phyloP scores from a whole-genome alignment of 2,888 invertebrate species.

The Andrena trimmerana region DNA sequence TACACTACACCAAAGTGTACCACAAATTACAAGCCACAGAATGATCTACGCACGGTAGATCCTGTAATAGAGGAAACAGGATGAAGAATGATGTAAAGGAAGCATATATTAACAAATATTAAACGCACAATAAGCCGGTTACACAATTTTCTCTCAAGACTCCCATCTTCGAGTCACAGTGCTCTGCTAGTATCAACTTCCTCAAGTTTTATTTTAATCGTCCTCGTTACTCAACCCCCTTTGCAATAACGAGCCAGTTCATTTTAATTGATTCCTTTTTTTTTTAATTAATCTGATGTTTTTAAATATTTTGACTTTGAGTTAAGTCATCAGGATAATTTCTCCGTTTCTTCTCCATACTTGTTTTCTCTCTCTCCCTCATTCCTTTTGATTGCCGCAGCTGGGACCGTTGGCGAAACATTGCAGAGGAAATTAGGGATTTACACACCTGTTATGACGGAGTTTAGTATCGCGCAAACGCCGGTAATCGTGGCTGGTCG shows the following conservation, averaged over 20 bases:
- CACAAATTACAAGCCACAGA: too few relatives aligned
- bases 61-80: too few relatives aligned
- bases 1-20: too few relatives aligned
- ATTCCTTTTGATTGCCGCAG: neutral
- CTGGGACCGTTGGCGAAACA: constrained; percentile 1
- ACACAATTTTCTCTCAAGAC: neutral
- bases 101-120: too few relatives aligned
- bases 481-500: constrained; percentile 28
- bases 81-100: too few relatives aligned
- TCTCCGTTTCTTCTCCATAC: neutral
- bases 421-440: constrained; percentile 8
- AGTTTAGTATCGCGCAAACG: constrained; percentile 15
- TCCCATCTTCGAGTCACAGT: neutral
- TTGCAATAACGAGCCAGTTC: neutral
- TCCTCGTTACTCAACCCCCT: too few relatives aligned
- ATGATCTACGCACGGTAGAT: too few relatives aligned
- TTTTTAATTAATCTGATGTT: neutral
- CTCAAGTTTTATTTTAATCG: too few relatives aligned
- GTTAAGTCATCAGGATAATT: neutral
- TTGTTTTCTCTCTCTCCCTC: neutral
- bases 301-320: neutral
- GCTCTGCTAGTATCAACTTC: neutral
- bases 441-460: constrained; percentile 8
- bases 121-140: too few relatives aligned
- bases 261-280: neutral